Evolutionary conservation across 2,113 vertebrate species (phyloP).

Genomic region (Triplophysa rosa): DNA sequence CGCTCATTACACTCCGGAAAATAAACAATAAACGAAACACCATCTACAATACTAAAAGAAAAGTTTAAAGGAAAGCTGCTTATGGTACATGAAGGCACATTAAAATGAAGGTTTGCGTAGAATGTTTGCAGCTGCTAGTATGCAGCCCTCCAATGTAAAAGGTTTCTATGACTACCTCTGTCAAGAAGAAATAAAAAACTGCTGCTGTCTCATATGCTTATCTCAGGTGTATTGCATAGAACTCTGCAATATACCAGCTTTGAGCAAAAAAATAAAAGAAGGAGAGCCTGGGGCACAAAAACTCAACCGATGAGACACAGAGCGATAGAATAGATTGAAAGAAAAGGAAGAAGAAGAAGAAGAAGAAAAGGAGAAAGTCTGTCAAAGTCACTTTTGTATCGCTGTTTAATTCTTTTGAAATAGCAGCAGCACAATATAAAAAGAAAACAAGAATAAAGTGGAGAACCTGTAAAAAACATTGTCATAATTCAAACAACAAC

Average conservation of each 20-base stretch:
- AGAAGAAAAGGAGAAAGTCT: neutral
- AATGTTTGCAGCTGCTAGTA: conserved; percentile 14
- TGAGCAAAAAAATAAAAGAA: neutral
- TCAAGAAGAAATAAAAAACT: conserved; percentile 19
- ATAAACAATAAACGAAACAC: neutral
- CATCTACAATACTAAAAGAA: neutral
- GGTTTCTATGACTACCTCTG: conserved; percentile 38
- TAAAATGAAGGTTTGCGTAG: neutral
- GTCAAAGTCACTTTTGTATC: neutral
- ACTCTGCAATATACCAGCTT: conserved; percentile 36
- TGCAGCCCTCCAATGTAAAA: neutral
- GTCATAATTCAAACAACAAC: neutral
- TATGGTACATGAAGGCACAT: neutral
- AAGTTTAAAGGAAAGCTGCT: neutral
- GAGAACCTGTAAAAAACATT: no score
- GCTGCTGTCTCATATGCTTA: conserved; percentile 20
- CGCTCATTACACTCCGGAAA: neutral
- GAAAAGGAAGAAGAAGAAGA: neutral
- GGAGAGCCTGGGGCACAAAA: neutral
- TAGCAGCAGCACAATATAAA: neutral
- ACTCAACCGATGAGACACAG: neutral
- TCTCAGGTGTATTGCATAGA: conserved; percentile 34
- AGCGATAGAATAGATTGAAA: neutral
- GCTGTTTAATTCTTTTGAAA: neutral
- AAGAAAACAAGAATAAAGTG: no score